Percentiles rank a stretch among this genome's conserved stretches.
These are phyloP conservation scores for Lasioglossum lativentre DNA, from an alignment of 2,888 invertebrate species.

Conservation along the genomic window DNA sequence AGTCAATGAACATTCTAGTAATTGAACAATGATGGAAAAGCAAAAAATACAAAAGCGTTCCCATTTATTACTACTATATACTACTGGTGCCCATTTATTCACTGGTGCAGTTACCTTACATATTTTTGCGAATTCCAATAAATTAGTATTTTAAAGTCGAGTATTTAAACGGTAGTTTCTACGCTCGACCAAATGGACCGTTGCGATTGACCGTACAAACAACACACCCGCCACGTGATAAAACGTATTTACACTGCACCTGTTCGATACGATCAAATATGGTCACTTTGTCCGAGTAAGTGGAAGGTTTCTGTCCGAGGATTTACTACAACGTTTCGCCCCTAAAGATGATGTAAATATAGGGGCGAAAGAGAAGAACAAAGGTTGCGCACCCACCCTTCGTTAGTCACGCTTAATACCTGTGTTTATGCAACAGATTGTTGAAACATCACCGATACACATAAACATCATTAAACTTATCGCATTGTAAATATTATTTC, in stretches of 20 bases:
- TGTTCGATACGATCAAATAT: conserved; percentile 37
- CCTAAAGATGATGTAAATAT: conserved; percentile 25
- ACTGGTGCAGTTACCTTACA: no score
- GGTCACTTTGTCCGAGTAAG: conserved; percentile 10
- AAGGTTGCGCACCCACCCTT: conserved; percentile 33
- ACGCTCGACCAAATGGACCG: neutral
- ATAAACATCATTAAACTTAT: neutral
- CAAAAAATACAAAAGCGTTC: no score
- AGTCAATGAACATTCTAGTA: no score
- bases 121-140: neutral
- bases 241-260: conserved; percentile 22
- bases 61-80: no score
- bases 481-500: neutral
- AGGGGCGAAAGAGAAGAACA: conserved; percentile 34
- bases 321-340: conserved; percentile 28
- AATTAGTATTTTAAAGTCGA: neutral
- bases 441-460: conserved; percentile 3
- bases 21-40: no score
- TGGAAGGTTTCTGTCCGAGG: conserved; percentile 40
- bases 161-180: neutral
- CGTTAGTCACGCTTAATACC: conserved; percentile 19
- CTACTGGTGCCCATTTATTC: no score
- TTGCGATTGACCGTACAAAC: neutral
- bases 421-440: conserved; percentile 34
- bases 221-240: neutral